These are phyloP conservation scores for Camponotus floridanus DNA, from an alignment of 1,140 invertebrate species.

Conservation along the genomic window DNA sequence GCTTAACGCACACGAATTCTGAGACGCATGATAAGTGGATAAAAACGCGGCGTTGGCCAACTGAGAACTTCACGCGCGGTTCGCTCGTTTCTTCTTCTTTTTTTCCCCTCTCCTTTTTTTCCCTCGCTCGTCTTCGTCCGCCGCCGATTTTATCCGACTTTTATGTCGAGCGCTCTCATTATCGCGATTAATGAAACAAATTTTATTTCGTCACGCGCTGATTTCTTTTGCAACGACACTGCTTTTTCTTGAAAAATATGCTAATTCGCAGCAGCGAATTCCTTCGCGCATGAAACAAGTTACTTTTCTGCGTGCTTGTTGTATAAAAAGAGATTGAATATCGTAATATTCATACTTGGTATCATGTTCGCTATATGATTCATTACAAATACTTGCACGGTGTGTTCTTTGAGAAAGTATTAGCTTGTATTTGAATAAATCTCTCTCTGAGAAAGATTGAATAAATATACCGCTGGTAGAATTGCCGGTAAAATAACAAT, in stretches of 20 bases:
- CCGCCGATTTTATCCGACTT: not conserved
- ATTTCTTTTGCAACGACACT: conserved; percentile 10
- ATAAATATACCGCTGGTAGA: not conserved
- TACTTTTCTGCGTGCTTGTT: not conserved
- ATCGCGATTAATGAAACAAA: conserved; percentile 34
- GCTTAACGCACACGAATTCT: conserved; percentile 63
- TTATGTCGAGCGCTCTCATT: conserved; percentile 6
- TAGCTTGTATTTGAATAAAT: not conserved
- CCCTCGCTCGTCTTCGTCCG: not conserved
- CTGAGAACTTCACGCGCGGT: not conserved
- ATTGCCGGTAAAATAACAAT: not conserved
- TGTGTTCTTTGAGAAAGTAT: not conserved
- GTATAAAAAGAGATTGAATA: not conserved
- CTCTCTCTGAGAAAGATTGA: not conserved
- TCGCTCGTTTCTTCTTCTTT: not conserved
- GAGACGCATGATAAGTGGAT: conserved; percentile 54
- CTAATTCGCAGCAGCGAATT: not conserved
- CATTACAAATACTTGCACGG: not conserved
- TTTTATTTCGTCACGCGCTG: conserved; percentile 35
- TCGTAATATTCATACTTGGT: not conserved
- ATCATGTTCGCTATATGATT: not conserved
- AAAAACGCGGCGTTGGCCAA: conserved; percentile 37
- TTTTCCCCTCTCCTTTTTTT: not conserved
- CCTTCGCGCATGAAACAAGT: conserved; percentile 4
- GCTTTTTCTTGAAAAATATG: not conserved